Percentiles rank a stretch among this genome's conserved stretches.
phyloP scores from a whole-genome alignment of 2,888 invertebrate species.

The Lepidochitona cinerea region DNA sequence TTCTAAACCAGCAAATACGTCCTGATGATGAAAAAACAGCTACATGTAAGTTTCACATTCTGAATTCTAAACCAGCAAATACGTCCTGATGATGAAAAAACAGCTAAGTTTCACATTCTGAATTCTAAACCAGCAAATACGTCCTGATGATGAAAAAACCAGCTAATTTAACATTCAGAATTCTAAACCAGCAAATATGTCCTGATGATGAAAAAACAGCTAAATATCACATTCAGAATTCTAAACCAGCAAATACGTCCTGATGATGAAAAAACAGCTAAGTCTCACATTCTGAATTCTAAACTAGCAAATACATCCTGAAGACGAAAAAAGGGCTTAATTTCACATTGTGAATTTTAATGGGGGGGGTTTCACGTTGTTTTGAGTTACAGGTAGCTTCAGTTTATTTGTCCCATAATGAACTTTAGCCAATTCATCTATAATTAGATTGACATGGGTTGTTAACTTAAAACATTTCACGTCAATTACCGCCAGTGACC shows the following conservation, averaged over 20 bases:
- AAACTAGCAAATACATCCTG: not conserved
- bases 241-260: not conserved
- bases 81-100: not conserved
- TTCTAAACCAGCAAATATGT: not conserved
- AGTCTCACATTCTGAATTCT: not conserved
- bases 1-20: slow-evolving; percentile 78
- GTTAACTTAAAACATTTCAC: too few relatives aligned
- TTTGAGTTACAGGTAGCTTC: too few relatives aligned
- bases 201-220: not conserved
- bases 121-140: not conserved
- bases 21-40: slow-evolving; percentile 18
- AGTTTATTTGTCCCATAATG: too few relatives aligned
- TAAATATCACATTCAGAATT: not conserved
- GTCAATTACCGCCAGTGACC: too few relatives aligned
- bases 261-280: not conserved
- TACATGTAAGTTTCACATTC: not conserved
- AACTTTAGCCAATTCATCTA: too few relatives aligned
- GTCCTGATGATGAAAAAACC: not conserved
- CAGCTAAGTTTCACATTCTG: not conserved
- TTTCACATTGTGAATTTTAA: too few relatives aligned
- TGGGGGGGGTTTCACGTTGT: too few relatives aligned
- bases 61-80: not conserved
- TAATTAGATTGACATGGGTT: too few relatives aligned
- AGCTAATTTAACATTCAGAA: not conserved
- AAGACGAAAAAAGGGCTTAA: too few relatives aligned